Base-by-base conservation (phyloP, 2,888 invertebrate genomes). In the Dyspetes luteomarginatus region DNA sequence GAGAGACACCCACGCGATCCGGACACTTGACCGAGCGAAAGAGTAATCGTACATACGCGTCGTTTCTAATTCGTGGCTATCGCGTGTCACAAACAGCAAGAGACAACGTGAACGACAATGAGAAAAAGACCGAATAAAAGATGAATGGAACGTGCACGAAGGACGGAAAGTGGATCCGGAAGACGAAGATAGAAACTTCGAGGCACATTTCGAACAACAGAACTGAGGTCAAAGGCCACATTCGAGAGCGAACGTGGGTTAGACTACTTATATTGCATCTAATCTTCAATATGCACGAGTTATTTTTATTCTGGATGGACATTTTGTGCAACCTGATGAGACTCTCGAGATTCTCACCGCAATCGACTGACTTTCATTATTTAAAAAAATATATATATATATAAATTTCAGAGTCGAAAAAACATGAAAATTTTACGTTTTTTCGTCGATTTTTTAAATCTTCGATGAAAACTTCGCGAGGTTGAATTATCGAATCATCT, bases 1-100 rank as follows among this genome's bases (percentile, higher is more conserved):
- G n/a, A 75, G 75, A 62, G 26, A 52, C 81, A 86, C 88, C 88
- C 87, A 89, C 89, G 88, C 90, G 85, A 87, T 86, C 85, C 86
- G 86, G 85, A 85, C 85, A 86, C 85, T 84, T 87, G 86, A 88
- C 86, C 86, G 80, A n/a, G n/a, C 83, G 83, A 82, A 83, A 82
- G 17, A 48, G 41, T 24, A 28, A 17, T 52, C 22, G 55, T 26
- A n/a, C n/a, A n/a, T n/a, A n/a, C 4, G 22, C 43, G 19, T 41
- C 36, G 52, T 19, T 28, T 30, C 68, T 81, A 85, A 87, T 87
- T 88, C 81, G 71, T 80, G 22, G 68, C 36, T 62, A n/a, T 43
- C 55, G 73, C 68, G 48, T 72, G 50, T 73, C 36, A 45, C 55
- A 69, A 81, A 81, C 72, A 76, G 41, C 72, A 1, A 43, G n/a